Evolutionary conservation across 2,797 vertebrate species (phyloP).

Genomic region (Geranospiza caerulescens): DNA sequence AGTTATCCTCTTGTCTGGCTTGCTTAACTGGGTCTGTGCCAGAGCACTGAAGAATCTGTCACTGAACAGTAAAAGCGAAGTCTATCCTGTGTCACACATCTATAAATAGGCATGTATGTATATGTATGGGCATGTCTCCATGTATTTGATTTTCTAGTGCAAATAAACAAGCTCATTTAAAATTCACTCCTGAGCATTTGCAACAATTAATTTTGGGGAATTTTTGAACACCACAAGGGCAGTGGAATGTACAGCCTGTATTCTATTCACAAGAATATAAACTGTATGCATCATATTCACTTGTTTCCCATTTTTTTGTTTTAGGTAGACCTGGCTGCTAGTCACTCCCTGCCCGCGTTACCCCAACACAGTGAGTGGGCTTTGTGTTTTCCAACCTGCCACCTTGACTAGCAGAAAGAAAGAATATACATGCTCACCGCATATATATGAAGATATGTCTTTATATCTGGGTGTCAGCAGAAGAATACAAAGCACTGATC

Average conservation of each 20-base stretch:
- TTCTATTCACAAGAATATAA: not conserved
- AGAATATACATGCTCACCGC: not conserved
- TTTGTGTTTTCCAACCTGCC: not conserved
- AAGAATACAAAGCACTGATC: not conserved
- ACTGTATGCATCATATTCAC: not conserved
- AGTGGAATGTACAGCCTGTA: not conserved
- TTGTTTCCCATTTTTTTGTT: not conserved
- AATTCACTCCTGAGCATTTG: not conserved
- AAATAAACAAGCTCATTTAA: slow-evolving; percentile 11
- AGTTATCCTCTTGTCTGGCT: not conserved
- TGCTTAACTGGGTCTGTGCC: slow-evolving; percentile 17
- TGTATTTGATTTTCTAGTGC: not conserved
- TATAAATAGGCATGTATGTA: not conserved
- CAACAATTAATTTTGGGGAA: slow-evolving; percentile 1
- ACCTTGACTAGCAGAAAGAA: not conserved
- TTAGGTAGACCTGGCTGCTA: not conserved
- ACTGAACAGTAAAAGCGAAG: not conserved
- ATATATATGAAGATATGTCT: not conserved
- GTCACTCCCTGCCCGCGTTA: not conserved
- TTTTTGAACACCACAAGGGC: not conserved
- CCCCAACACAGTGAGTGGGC: not conserved
- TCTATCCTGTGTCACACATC: not conserved
- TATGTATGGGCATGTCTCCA: slow-evolving; percentile 17
- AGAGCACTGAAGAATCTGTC: slow-evolving; percentile 2
- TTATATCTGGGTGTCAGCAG: not conserved